Base-by-base conservation (phyloP, 2,888 invertebrate species). In the Noctua pronuba region DNA sequence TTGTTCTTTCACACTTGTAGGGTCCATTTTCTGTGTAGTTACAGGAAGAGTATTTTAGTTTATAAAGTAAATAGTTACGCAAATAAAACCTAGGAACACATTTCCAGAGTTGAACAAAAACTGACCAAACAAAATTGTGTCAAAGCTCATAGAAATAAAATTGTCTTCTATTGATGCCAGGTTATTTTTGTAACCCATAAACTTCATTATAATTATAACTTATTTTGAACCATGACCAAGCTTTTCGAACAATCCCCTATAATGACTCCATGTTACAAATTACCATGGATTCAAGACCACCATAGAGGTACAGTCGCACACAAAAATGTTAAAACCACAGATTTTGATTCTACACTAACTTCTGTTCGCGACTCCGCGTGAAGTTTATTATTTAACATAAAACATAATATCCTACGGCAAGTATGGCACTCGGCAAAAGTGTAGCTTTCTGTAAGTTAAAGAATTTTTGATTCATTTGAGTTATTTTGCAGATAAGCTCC, bases 271-370 rank as follows among this genome's bases (percentile, higher is more conserved):
- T 92, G 92, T 93, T 94, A 93, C 89, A 89, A 88, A 91, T 89
- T 86, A 91, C 89, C 86, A 90, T 87, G 88, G 75, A 60, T 71
- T 83, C 8, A 89, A 91, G 92, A 93, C 92, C 92, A 92, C 92
- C 92, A 70, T 71, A 55, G 70, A 64, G n/a, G 86, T 89, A 90
- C 88, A 79, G 68, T 87, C 86, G 69, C 44, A 73, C 49, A 82
- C 87, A 83, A 67, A 89, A 90, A 75, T 81, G 73, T 75, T 85
- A 71, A 41, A 60, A 65, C 41, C 18, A n/a, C 41, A 11, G 16
- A 41, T 41, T 62, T 35, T 62, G 0, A 35, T 62, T 35, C 41
- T 41, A 41, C 2, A 65, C 1, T 21, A n/a, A 2, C n/a, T 38
- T 64, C 38, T n/a, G 5, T 1, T 6, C 6, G 38, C 2, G 24